Evolutionary conservation across 2,797 vertebrate genomes (phyloP).

Genomic region (Rachycentron canadum): DNA sequence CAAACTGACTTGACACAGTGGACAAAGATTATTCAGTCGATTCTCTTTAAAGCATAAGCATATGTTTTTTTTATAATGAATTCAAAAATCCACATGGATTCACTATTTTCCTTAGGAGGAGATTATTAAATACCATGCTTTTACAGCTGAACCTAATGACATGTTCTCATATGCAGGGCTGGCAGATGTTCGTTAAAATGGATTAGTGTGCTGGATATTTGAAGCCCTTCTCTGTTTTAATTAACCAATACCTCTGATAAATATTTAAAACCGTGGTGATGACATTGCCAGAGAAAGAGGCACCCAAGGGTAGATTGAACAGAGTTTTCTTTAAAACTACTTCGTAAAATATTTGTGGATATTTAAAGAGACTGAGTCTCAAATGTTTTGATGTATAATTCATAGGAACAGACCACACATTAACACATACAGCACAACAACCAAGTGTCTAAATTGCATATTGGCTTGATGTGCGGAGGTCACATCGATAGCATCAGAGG

Average conservation of each 20-base stretch:
- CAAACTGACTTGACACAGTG: constrained; percentile 37
- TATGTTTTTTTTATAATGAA: constrained; percentile 45
- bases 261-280: constrained; percentile 85
- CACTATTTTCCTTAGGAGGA: constrained; percentile 50
- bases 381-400: constrained; percentile 19
- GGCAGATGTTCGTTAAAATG: constrained; percentile 84
- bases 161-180: constrained; percentile 68
- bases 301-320: constrained; percentile 65
- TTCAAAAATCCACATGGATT: constrained; percentile 39
- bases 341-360: constrained; percentile 37
- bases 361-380: constrained; percentile 15
- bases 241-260: constrained; percentile 88
- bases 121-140: constrained; percentile 62
- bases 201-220: constrained; percentile 84
- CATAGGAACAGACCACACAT: not conserved
- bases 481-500: not conserved
- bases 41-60: constrained; percentile 32
- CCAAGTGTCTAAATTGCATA: not conserved
- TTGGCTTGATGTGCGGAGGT: constrained; percentile 9
- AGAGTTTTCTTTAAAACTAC: constrained; percentile 52
- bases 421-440: not conserved
- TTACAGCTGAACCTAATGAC: constrained; percentile 75
- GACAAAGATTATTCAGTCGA: constrained; percentile 47
- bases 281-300: constrained; percentile 82
- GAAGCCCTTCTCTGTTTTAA: constrained; percentile 85